Evolutionary conservation across 2,113 vertebrate species (phyloP).

Genomic region (Dicentrarchus labrax): DNA sequence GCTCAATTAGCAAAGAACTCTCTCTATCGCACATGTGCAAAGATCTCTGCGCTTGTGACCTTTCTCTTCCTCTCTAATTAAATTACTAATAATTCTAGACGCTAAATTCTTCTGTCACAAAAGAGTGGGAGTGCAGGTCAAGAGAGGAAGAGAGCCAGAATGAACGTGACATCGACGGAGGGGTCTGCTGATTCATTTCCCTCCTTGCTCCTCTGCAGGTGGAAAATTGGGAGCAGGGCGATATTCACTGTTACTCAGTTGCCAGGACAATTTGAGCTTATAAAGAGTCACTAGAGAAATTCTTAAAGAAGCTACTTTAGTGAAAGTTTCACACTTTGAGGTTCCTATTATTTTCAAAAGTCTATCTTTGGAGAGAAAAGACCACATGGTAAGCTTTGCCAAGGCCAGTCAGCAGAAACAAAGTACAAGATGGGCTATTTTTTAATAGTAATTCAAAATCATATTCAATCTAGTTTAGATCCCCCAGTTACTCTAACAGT

Average conservation of each 20-base stretch:
- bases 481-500: not conserved
- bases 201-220: slow-evolving; percentile 21
- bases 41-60: slow-evolving; percentile 53
- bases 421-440: not conserved
- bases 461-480: not conserved
- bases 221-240: slow-evolving; percentile 2
- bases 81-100: slow-evolving; percentile 70
- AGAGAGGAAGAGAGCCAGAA: slow-evolving; percentile 4
- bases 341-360: not conserved
- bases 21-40: slow-evolving; percentile 48
- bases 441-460: not conserved
- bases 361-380: not conserved
- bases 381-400: slow-evolving; percentile 5
- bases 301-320: not conserved
- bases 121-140: slow-evolving; percentile 43
- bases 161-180: not conserved
- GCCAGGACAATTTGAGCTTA: slow-evolving; percentile 19
- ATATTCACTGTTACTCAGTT: slow-evolving; percentile 14
- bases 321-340: slow-evolving; percentile 12
- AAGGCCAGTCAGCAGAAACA: slow-evolving; percentile 11
- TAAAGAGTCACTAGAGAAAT: slow-evolving; percentile 9
- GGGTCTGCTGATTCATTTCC: slow-evolving; percentile 46
- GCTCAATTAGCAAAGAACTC: slow-evolving; percentile 75
- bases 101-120: slow-evolving; percentile 47
- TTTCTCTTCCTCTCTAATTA: slow-evolving; percentile 68